Conservation (phyloP, 2,113 vertebrate species). For the Neodon shergylaensis region DNA sequence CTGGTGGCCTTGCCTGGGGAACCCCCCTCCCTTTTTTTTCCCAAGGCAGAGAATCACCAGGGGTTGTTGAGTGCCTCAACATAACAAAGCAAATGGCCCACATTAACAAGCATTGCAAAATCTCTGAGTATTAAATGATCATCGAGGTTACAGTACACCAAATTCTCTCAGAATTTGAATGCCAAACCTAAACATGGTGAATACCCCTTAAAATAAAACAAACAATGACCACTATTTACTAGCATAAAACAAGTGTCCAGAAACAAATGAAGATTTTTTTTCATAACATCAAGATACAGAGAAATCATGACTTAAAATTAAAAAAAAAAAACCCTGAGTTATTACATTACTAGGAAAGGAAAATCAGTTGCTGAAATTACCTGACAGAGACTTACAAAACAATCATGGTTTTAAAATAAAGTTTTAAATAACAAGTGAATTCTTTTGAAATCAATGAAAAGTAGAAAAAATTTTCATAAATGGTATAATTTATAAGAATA, state of each 20-base stretch:
- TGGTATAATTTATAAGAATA: constrained; percentile 38
- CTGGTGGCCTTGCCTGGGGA: neutral
- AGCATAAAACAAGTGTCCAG: constrained; percentile 12
- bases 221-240: neutral
- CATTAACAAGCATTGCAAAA: neutral
- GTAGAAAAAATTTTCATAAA: constrained; percentile 21
- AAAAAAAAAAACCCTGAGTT: constrained; percentile 11
- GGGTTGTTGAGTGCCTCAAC: neutral
- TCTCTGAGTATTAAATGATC: neutral
- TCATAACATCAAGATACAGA: constrained; percentile 28
- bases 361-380: constrained; percentile 6
- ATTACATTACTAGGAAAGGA: neutral
- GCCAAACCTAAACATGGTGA: constrained; percentile 15
- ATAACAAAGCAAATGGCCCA: constrained; percentile 22
- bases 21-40: neutral
- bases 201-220: constrained; percentile 34
- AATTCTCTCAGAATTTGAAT: neutral
- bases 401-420: neutral
- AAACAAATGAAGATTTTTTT: neutral
- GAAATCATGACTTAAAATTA: constrained; percentile 25
- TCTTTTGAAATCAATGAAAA: constrained; percentile 48
- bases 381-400: constrained; percentile 44
- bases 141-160: neutral
- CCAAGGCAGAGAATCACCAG: neutral
- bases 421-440: neutral